Evolutionary conservation across 2,113 vertebrate genomes (phyloP).

Genomic region (Laticauda colubrina): DNA sequence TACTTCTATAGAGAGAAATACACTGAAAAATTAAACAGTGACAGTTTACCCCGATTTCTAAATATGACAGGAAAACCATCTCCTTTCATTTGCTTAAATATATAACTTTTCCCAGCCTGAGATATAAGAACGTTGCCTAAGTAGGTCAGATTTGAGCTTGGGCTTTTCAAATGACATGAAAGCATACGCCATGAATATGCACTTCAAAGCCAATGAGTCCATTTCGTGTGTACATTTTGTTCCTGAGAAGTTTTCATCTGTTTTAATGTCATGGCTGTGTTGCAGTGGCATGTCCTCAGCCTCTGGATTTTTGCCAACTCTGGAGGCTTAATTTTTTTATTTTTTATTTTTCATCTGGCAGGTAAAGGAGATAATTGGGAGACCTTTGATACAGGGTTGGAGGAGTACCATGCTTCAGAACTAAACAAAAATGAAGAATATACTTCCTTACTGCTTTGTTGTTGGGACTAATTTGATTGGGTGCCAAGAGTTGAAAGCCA

Average conservation of each 20-base stretch:
- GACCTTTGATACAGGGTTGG: constrained; percentile 40
- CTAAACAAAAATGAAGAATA: constrained; percentile 46
- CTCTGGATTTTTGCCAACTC: constrained; percentile 64
- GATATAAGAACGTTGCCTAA: constrained; percentile 74
- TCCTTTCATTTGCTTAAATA: constrained; percentile 74
- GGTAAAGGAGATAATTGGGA: constrained; percentile 69
- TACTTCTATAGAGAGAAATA: constrained; percentile 68
- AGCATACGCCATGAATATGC: constrained; percentile 69
- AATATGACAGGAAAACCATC: constrained; percentile 65
- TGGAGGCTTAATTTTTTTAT: constrained; percentile 45
- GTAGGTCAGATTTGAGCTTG: constrained; percentile 75
- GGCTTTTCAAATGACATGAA: constrained; percentile 76
- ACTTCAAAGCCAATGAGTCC: constrained; percentile 72
- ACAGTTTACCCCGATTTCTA: constrained; percentile 66
- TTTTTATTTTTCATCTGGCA: constrained; percentile 48
- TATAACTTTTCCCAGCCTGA: constrained; percentile 65
- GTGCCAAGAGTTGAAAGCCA: constrained; percentile 50
- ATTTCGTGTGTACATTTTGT: constrained; percentile 72
- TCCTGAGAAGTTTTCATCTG: constrained; percentile 74
- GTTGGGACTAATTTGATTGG: constrained; percentile 58
- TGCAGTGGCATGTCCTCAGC: constrained; percentile 68
- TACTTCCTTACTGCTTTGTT: constrained; percentile 35
- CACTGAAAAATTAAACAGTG: constrained; percentile 69
- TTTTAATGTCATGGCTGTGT: constrained; percentile 70
- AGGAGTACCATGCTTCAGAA: constrained; percentile 39